These are phyloP conservation scores for Cotesia congregata DNA, from an alignment of 2,888 invertebrate species.

Conservation along the genomic window DNA sequence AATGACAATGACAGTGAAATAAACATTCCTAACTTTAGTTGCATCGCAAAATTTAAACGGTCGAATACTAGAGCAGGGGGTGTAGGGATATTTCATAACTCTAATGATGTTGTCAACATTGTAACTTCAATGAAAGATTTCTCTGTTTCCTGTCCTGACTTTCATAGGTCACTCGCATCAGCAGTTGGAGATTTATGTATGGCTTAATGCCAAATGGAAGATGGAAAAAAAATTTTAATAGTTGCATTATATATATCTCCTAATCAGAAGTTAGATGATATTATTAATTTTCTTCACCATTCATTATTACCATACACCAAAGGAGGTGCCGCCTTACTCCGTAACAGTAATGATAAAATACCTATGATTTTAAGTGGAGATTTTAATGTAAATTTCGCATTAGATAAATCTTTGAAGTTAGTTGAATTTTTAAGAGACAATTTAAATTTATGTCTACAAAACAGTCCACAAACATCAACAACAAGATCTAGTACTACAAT, in stretches of 20 bases:
- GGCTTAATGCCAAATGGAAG: conserved; percentile 22
- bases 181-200: conserved; percentile 37
- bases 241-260: conserved; percentile 37
- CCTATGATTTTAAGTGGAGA: too few species aligned
- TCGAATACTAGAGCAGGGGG: conserved; percentile 29
- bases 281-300: conserved; percentile 24
- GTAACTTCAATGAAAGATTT: conserved; percentile 23
- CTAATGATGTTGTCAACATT: conserved; percentile 17
- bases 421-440: too few species aligned
- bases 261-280: conserved; percentile 20
- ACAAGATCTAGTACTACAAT: too few species aligned
- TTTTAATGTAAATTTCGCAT: too few species aligned
- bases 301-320: background rate
- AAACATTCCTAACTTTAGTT: conserved; percentile 32
- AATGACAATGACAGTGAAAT: conserved; percentile 25
- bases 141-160: background rate
- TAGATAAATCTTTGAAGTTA: too few species aligned
- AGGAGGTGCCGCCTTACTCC: background rate
- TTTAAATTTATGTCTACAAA: too few species aligned
- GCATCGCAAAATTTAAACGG: conserved; percentile 34
- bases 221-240: conserved; percentile 32
- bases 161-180: background rate
- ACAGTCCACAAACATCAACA: too few species aligned
- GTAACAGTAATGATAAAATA: too few species aligned
- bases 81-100: conserved; percentile 33